Conservation (phyloP, 1,140 invertebrate genomes). For the Maconellicoccus hirsutus region DNA sequence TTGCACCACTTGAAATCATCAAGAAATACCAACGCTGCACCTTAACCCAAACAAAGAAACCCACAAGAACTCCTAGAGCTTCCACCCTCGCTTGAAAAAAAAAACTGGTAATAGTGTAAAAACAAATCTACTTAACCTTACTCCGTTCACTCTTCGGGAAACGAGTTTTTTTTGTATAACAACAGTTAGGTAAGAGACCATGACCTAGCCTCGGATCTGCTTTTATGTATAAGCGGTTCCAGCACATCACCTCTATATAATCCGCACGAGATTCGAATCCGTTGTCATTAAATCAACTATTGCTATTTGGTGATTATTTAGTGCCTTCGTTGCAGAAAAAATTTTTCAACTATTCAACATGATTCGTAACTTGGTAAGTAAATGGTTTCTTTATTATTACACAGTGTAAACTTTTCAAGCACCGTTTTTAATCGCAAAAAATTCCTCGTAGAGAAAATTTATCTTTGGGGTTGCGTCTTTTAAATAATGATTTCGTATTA, state of each 20-base stretch:
- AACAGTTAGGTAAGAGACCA: conserved; percentile 19
- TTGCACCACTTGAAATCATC: too few species aligned
- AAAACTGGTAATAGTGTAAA: neutral
- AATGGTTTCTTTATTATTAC: neutral
- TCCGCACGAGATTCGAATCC: neutral
- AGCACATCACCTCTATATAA: conserved; percentile 22
- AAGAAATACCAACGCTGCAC: too few species aligned
- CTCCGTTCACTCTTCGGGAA: neutral
- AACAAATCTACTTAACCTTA: neutral
- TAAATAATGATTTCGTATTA: too few species aligned
- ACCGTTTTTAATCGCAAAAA: neutral
- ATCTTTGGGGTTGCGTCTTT: too few species aligned
- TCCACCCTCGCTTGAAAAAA: too few species aligned
- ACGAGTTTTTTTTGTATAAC: neutral
- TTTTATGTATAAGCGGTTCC: conserved; percentile 18
- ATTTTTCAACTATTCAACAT: conserved; percentile 2
- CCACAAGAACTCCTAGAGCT: too few species aligned
- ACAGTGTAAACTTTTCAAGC: neutral
- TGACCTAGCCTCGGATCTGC: conserved; percentile 17
- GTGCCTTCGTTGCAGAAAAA: conserved; percentile 5
- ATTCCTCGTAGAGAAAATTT: too few species aligned
- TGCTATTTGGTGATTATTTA: conserved; percentile 13
- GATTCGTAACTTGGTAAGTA: conserved; percentile 13
- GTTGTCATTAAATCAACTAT: conserved; percentile 15
- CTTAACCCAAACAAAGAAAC: too few species aligned